phyloP scores from a whole-genome alignment of 2,113 vertebrate species.

The Grallaria varia region DNA sequence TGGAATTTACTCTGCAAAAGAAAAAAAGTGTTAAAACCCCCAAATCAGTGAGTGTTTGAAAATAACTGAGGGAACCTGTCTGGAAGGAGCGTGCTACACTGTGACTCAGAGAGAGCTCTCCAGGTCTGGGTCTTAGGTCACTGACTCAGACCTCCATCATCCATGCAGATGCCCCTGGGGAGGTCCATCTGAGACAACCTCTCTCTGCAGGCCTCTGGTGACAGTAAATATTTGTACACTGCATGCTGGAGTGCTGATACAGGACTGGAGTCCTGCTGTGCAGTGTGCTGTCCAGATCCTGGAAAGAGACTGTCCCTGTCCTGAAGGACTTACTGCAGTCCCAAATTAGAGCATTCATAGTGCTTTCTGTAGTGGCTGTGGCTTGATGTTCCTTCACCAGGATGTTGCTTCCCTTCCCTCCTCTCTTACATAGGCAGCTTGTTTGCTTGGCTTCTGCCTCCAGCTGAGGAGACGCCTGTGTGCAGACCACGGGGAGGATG shows the following conservation, averaged over 20 bases:
- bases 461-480: not conserved
- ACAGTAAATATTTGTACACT: not conserved
- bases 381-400: not conserved
- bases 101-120: not conserved
- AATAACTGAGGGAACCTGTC: not conserved
- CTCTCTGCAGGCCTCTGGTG: not conserved
- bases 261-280: not conserved
- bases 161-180: not conserved
- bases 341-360: not conserved
- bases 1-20: not conserved
- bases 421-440: not conserved
- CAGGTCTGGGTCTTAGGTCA: not conserved
- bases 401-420: not conserved
- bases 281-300: not conserved
- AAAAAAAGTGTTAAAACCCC: not conserved
- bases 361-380: not conserved
- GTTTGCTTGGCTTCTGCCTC: slow-evolving; percentile 22
- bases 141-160: not conserved
- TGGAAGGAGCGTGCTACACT: not conserved
- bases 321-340: not conserved
- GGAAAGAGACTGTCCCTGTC: not conserved
- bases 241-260: not conserved
- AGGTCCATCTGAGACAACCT: not conserved
- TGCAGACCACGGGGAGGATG: not conserved
- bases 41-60: not conserved